phyloP scores from a whole-genome alignment of 2,888 invertebrate genomes.

The Bellardia bayeri region DNA sequence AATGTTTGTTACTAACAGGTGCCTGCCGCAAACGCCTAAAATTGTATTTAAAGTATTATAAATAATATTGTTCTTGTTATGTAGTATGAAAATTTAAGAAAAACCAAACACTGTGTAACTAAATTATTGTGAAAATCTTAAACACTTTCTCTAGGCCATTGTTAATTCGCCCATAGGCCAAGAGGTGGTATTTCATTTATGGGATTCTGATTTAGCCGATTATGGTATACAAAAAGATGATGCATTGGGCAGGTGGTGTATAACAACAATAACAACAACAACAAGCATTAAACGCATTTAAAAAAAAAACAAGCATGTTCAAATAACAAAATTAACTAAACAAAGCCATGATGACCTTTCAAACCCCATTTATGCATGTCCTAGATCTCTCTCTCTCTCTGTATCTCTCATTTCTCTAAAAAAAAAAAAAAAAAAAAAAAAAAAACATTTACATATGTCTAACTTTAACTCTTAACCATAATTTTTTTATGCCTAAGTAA shows the following conservation, averaged over 20 bases:
- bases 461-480: no score
- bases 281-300: not conserved
- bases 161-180: slow-evolving; percentile 89
- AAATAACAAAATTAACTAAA: slow-evolving; percentile 50
- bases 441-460: no score
- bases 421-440: no score
- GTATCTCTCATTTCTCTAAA: not conserved
- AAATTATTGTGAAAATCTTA: slow-evolving; percentile 17
- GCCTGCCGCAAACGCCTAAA: slow-evolving; percentile 17
- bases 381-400: not conserved
- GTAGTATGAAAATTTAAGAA: not conserved
- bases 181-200: slow-evolving; percentile 90
- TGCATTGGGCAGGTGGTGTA: slow-evolving; percentile 92
- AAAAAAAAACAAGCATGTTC: slow-evolving; percentile 70
- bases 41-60: not conserved
- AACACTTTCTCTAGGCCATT: slow-evolving; percentile 86
- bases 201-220: slow-evolving; percentile 92
- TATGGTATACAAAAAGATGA: slow-evolving; percentile 92
- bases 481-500: no score
- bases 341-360: not conserved
- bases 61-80: not conserved
- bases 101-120: not conserved
- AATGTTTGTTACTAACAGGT: slow-evolving; percentile 1
- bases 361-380: slow-evolving; percentile 42
- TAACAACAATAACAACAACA: not conserved